Conservation (phyloP, 1,140 invertebrate genomes). For the Hermatobates lingyangjiaoensis region DNA sequence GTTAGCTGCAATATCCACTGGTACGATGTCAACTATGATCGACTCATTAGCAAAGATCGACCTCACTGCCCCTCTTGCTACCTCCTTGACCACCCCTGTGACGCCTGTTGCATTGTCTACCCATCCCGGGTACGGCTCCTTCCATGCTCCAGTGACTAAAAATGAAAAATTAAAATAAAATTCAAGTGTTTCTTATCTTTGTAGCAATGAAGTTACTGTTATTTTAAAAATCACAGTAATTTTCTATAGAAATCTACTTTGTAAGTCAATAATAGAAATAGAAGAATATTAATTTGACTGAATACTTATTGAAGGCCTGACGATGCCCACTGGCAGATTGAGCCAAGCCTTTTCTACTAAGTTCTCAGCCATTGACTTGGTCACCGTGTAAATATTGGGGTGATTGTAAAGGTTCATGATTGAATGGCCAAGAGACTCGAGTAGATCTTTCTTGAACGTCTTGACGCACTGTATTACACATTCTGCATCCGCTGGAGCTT, state of each 20-base stretch:
- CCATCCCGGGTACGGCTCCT: slow-evolving; percentile 74
- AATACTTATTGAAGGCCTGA: slow-evolving; percentile 75
- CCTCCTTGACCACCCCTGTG: slow-evolving; percentile 65
- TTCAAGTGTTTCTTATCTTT: too few relatives aligned
- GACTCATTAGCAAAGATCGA: slow-evolving; percentile 55
- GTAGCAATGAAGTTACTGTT: too few relatives aligned
- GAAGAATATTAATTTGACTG: slow-evolving; percentile 12
- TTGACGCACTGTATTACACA: slow-evolving; percentile 37
- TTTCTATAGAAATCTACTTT: too few relatives aligned
- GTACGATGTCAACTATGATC: slow-evolving; percentile 65
- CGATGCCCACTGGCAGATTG: slow-evolving; percentile 63
- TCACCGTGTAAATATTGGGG: slow-evolving; percentile 76
- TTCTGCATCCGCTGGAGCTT: slow-evolving; percentile 39
- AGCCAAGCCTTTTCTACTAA: slow-evolving; percentile 39
- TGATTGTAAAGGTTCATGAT: slow-evolving; percentile 42
- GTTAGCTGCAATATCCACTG: slow-evolving; percentile 79
- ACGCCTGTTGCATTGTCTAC: slow-evolving; percentile 86
- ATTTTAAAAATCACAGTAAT: too few relatives aligned
- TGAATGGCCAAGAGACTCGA: slow-evolving; percentile 32
- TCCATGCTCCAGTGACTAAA: slow-evolving; percentile 45
- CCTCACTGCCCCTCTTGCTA: slow-evolving; percentile 66
- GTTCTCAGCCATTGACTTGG: slow-evolving; percentile 67
- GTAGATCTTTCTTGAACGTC: slow-evolving; percentile 34
- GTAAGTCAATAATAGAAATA: too few relatives aligned
- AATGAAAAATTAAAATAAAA: too few relatives aligned